A percentile compares a stretch with the other conserved stretches of the same genome.
Conservation (phyloP, 1,140 invertebrate species). For the Brachionus plicatilis region DNA sequence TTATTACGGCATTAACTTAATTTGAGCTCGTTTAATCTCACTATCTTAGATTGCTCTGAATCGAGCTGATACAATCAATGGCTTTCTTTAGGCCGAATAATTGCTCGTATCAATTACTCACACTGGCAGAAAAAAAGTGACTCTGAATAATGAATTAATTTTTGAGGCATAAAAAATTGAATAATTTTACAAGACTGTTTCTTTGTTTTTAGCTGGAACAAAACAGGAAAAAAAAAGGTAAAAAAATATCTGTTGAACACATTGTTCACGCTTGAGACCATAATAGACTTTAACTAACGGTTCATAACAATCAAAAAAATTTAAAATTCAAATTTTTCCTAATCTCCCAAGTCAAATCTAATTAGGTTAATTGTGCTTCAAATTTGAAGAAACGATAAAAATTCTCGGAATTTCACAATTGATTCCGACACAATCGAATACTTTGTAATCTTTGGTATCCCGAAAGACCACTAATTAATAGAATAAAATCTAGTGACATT, state of each 20-base stretch:
- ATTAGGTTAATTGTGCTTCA: conserved; percentile 39
- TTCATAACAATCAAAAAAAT: conserved; percentile 4
- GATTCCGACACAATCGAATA: conserved; percentile 10
- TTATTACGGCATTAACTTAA: neutral
- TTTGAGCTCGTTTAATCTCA: neutral
- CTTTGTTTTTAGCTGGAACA: neutral
- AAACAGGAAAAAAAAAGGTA: neutral
- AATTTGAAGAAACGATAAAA: neutral
- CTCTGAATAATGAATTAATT: neutral
- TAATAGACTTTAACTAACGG: conserved; percentile 1
- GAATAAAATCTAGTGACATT: neutral
- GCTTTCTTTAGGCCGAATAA: neutral
- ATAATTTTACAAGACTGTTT: neutral
- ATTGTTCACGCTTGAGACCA: neutral
- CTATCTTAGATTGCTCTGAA: neutral
- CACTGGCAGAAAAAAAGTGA: neutral
- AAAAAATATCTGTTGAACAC: neutral
- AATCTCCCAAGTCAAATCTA: conserved; percentile 22
- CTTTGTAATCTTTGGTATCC: neutral
- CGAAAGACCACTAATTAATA: neutral
- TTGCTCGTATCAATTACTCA: neutral
- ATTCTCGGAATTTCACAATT: conserved; percentile 1
- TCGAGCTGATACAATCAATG: neutral
- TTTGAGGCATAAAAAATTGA: neutral
- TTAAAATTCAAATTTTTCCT: conserved; percentile 7